Conservation (phyloP, 2,113 vertebrate species). For the Vidua macroura region DNA sequence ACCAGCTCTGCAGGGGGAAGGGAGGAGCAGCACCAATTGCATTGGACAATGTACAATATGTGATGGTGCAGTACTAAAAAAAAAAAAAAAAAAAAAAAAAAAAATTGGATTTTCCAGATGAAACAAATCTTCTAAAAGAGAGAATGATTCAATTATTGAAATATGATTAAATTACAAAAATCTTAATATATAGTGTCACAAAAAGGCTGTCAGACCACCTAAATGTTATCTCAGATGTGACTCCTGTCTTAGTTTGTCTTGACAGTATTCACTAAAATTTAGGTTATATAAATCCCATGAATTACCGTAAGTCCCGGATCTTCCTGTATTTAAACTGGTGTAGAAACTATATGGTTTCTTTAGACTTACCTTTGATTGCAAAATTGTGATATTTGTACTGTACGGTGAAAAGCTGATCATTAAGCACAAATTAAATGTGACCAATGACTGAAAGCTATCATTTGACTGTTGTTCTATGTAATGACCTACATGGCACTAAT, state of each 20-base stretch:
- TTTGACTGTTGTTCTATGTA: not conserved
- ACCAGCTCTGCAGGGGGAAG: not conserved
- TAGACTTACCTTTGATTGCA: not conserved
- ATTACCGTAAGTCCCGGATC: not conserved
- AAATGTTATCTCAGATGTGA: not conserved
- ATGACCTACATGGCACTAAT: not conserved
- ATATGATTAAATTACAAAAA: not conserved
- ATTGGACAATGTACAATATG: not conserved
- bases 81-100: not conserved
- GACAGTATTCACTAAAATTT: not conserved
- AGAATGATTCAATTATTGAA: not conserved
- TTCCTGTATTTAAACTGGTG: not conserved
- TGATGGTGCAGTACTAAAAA: not conserved
- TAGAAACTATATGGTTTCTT: not conserved
- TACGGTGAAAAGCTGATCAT: fast-evolving
- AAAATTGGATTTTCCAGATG: not conserved
- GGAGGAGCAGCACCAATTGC: not conserved
- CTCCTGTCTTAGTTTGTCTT: not conserved
- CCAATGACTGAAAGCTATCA: not conserved
- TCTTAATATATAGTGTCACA: not conserved
- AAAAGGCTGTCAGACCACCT: not conserved
- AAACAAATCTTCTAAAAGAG: not conserved
- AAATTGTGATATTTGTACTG: not conserved
- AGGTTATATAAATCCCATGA: not conserved
- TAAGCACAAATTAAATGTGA: not conserved